These are phyloP conservation scores for Agelastica alni DNA, from an alignment of 2,888 invertebrate genomes.

Conservation along the genomic window DNA sequence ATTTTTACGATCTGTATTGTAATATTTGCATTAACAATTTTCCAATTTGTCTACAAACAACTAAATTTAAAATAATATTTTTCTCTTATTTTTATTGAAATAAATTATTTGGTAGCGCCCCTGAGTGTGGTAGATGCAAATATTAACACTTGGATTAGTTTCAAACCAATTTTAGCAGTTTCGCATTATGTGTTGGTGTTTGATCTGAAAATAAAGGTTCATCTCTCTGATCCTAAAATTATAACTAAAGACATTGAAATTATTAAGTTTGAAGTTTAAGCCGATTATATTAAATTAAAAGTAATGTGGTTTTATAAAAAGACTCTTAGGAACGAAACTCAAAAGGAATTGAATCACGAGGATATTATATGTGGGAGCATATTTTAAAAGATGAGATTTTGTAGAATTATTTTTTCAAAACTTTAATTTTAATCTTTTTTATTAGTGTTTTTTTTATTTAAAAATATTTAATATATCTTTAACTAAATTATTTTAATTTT, in stretches of 20 bases:
- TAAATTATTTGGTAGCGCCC: neutral
- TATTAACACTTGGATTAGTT: constrained; percentile 31
- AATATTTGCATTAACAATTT: no score
- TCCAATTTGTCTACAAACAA: no score
- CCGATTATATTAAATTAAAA: constrained; percentile 44
- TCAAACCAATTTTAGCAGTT: constrained; percentile 29
- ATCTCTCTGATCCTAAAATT: constrained; percentile 40
- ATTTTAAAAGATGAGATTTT: no score
- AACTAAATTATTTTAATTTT: no score
- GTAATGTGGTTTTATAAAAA: constrained; percentile 27
- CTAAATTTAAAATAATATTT: no score
- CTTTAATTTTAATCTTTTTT: no score
- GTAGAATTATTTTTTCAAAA: no score
- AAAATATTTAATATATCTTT: no score
- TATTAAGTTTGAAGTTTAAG: constrained; percentile 44
- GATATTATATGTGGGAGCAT: no score
- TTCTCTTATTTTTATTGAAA: neutral
- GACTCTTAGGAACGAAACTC: constrained; percentile 15
- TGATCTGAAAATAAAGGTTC: constrained; percentile 30
- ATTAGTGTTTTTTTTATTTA: no score
- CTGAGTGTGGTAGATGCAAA: constrained; percentile 8
- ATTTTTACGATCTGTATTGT: no score
- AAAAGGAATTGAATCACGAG: constrained; percentile 6
- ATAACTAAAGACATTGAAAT: constrained; percentile 45
- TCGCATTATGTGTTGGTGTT: constrained; percentile 27